Evolutionary conservation across 1,140 invertebrate genomes (phyloP).

Genomic region (Brachionus asplanchnoidis): DNA sequence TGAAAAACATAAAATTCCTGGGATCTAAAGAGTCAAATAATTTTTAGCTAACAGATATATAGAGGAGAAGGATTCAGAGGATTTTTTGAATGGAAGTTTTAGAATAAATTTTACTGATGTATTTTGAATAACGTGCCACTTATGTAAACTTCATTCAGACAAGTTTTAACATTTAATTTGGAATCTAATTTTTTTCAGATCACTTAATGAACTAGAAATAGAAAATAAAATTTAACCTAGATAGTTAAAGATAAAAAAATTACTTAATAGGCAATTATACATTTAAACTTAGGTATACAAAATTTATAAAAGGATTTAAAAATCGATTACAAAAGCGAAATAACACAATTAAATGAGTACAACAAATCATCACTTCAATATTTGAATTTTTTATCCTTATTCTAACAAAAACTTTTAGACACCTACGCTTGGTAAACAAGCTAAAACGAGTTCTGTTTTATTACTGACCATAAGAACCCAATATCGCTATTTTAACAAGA

Average conservation of each 20-base stretch:
- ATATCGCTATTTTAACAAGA: not conserved
- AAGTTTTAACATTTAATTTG: too few relatives aligned
- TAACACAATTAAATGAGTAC: not conserved
- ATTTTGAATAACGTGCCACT: too few relatives aligned
- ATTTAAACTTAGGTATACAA: not conserved
- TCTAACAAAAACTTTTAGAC: constrained; percentile 9
- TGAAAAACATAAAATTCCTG: too few relatives aligned
- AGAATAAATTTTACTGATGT: too few relatives aligned
- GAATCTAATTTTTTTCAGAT: not conserved
- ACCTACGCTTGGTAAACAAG: not conserved
- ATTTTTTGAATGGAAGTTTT: too few relatives aligned
- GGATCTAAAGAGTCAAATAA: too few relatives aligned
- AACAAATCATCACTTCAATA: constrained; percentile 12
- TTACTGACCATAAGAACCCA: not conserved
- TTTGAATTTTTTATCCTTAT: constrained; percentile 2
- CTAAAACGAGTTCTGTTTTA: not conserved
- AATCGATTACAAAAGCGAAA: not conserved
- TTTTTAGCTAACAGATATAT: too few relatives aligned
- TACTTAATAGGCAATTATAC: not conserved
- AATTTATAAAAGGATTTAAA: not conserved
- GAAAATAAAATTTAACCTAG: not conserved
- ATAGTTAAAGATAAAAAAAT: not conserved
- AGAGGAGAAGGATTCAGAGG: too few relatives aligned
- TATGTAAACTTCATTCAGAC: too few relatives aligned
- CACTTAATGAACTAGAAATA: not conserved